A percentile compares a stretch with the other conserved stretches of the same genome.
phyloP scores from a whole-genome alignment of 1,140 invertebrate species.

The Sarcophaga peregrina region DNA sequence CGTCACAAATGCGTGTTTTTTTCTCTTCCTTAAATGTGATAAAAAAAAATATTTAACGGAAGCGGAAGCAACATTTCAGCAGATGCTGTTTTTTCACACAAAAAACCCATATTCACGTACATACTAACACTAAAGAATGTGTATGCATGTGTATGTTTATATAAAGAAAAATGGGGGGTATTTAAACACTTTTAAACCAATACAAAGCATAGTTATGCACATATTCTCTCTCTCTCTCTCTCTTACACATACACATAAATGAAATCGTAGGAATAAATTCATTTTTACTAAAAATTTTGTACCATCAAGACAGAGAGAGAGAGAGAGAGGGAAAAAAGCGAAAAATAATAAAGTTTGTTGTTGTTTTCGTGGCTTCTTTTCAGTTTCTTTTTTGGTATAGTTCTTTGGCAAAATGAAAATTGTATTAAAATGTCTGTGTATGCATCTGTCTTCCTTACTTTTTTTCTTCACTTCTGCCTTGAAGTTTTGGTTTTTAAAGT shows the following conservation, averaged over 20 bases:
- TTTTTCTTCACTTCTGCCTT: background rate
- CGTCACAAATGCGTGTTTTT: background rate
- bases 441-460: background rate
- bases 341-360: no score
- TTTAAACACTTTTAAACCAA: background rate
- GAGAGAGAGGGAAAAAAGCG: no score
- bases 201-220: background rate
- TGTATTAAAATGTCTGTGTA: slow-evolving; percentile 14
- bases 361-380: background rate
- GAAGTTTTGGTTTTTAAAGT: background rate
- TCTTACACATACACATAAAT: no score
- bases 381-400: background rate
- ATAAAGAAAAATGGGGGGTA: background rate
- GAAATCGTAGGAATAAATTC: no score
- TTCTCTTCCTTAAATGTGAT: background rate
- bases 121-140: background rate
- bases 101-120: background rate
- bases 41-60: slow-evolving; percentile 25
- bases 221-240: no score
- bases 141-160: no score
- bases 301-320: no score
- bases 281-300: no score
- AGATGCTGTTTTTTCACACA: slow-evolving; percentile 22
- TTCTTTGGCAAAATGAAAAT: background rate
- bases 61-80: slow-evolving; percentile 30